Conservation (phyloP, 30 jellyfish, hydroid and myxozoan species). For the Hydractinia symbiolongicarpus region DNA sequence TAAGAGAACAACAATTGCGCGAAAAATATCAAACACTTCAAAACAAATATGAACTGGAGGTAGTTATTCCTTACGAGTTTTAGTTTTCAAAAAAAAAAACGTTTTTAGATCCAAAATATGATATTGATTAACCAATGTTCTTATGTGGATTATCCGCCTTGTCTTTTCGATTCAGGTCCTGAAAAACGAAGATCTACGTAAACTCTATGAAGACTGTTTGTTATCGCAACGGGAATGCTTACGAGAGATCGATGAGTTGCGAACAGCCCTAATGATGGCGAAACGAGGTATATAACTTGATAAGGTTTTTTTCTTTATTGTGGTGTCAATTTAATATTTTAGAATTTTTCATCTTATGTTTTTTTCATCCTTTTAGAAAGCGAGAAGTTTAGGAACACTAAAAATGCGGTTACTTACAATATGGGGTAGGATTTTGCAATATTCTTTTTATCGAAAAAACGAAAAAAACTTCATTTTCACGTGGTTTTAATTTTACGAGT, state of each 20-base stretch:
- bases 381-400: too few species aligned
- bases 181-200: conserved; percentile 17
- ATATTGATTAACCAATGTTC: too few species aligned
- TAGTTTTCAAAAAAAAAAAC: too few species aligned
- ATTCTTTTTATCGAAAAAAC: too few species aligned
- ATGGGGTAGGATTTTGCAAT: too few species aligned
- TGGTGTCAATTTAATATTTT: too few species aligned
- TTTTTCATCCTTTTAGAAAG: too few species aligned
- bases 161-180: conserved; percentile 3
- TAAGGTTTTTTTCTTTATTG: not conserved
- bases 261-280: conserved; percentile 21
- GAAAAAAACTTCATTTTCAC: too few species aligned
- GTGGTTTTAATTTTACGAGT: too few species aligned
- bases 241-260: conserved; percentile 29
- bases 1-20: not conserved
- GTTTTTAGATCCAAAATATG: too few species aligned
- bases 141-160: not conserved
- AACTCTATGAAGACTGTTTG: conserved; percentile 17
- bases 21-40: conserved; percentile 9
- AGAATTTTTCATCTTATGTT: too few species aligned
- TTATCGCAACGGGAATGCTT: conserved; percentile 28
- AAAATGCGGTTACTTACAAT: too few species aligned
- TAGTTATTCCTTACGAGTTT: not conserved
- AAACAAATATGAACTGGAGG: conserved; percentile 7
- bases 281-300: conserved; percentile 10